Percentiles rank a stretch among this genome's conserved stretches.
These are phyloP conservation scores for Lichenostomus cassidix DNA, from an alignment of 2,113 vertebrate genomes.

Conservation along the genomic window DNA sequence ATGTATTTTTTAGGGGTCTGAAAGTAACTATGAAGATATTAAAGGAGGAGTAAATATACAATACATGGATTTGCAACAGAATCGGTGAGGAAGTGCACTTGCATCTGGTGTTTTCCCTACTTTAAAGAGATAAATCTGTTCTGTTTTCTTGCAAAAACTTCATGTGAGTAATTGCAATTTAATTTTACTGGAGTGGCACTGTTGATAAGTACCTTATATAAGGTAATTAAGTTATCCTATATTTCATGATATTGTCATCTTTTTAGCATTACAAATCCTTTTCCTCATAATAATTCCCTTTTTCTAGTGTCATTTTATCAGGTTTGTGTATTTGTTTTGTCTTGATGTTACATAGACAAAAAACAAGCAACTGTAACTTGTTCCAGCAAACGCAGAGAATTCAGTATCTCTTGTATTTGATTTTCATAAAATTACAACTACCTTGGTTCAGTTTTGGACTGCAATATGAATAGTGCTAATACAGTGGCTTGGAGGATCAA, in stretches of 20 bases:
- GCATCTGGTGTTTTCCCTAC: neutral
- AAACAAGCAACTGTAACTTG: neutral
- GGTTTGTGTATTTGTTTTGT: neutral
- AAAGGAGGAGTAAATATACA: constrained; percentile 86
- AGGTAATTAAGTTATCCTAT: neutral
- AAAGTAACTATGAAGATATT: constrained; percentile 91
- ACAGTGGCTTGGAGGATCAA: neutral
- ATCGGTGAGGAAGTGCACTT: constrained; percentile 80
- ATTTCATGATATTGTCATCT: neutral
- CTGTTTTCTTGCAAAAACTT: neutral
- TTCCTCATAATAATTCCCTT: neutral
- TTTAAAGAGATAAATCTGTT: neutral
- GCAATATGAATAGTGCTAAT: neutral
- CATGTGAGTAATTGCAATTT: neutral
- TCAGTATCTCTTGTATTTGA: neutral
- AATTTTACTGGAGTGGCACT: neutral
- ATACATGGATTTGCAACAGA: constrained; percentile 89
- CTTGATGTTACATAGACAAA: neutral
- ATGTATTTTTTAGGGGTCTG: constrained; percentile 83
- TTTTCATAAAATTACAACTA: neutral
- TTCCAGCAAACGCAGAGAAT: neutral
- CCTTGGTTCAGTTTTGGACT: neutral
- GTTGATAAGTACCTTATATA: neutral
- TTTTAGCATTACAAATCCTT: neutral
- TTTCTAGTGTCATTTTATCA: neutral